Conservation (phyloP, 2,888 invertebrate species). For the Catocala sponsa region DNA sequence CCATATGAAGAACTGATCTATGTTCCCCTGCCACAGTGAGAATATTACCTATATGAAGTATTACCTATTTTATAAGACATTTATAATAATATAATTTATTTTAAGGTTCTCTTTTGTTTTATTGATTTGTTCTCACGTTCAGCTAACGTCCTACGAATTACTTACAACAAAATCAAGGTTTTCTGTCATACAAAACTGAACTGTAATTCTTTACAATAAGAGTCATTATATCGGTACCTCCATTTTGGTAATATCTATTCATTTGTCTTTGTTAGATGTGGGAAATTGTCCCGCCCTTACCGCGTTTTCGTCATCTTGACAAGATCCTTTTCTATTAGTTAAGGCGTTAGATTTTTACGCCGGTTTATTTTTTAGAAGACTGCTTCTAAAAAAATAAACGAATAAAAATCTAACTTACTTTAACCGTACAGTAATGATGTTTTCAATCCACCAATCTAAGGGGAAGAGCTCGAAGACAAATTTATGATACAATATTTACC, state of each 20-base stretch:
- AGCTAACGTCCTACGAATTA: constrained; percentile 5
- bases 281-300: constrained; percentile 67
- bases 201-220: constrained; percentile 17
- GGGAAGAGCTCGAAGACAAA: no score
- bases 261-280: constrained; percentile 71
- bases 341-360: constrained; percentile 51
- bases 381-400: no score
- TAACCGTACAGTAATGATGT: no score
- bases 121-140: constrained; percentile 24
- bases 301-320: constrained; percentile 65
- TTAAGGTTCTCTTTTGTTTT: constrained; percentile 29
- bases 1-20: constrained; percentile 78
- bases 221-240: constrained; percentile 7
- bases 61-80: constrained; percentile 17
- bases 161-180: not conserved
- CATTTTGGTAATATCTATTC: constrained; percentile 42
- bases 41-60: constrained; percentile 25
- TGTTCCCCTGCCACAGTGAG: constrained; percentile 68
- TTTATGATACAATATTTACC: no score
- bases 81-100: constrained; percentile 27
- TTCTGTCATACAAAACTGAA: constrained; percentile 10
- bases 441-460: no score
- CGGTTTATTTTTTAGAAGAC: constrained; percentile 24
- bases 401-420: no score
- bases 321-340: constrained; percentile 55